Evolutionary conservation across 2,888 invertebrate genomes (phyloP).

Genomic region (Norana najaformis): DNA sequence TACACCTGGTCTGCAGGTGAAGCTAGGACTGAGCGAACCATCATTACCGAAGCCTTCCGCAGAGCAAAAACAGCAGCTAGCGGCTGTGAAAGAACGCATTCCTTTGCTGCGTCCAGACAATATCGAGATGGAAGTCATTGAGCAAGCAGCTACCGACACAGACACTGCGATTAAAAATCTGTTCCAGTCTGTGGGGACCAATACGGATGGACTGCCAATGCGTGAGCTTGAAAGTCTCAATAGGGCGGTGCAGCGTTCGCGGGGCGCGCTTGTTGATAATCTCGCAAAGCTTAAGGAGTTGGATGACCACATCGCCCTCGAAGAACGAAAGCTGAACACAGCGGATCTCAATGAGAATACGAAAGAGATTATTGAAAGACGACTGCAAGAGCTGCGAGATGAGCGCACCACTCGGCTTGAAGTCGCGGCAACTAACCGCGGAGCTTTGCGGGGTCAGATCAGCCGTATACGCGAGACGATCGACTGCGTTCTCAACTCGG

Average conservation of each 20-base stretch:
- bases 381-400: neutral
- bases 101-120: neutral
- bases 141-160: too few relatives aligned
- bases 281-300: too few relatives aligned
- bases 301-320: too few relatives aligned
- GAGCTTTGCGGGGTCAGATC: neutral
- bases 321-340: neutral
- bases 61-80: neutral
- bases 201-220: neutral
- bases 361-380: neutral
- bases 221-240: slow-evolving; percentile 5
- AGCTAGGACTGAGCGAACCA: neutral
- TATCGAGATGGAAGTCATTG: neutral
- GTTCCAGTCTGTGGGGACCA: too few relatives aligned
- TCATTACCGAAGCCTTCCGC: neutral
- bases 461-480: neutral
- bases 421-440: neutral
- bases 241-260: neutral
- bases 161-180: too few relatives aligned
- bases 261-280: too few relatives aligned
- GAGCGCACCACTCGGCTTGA: neutral
- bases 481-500: slow-evolving; percentile 20
- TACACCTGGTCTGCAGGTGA: too few relatives aligned
- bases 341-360: neutral
- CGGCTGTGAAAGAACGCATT: neutral